Evolutionary conservation across 2,888 invertebrate genomes (phyloP).

Genomic region (Brachypterus glaber): DNA sequence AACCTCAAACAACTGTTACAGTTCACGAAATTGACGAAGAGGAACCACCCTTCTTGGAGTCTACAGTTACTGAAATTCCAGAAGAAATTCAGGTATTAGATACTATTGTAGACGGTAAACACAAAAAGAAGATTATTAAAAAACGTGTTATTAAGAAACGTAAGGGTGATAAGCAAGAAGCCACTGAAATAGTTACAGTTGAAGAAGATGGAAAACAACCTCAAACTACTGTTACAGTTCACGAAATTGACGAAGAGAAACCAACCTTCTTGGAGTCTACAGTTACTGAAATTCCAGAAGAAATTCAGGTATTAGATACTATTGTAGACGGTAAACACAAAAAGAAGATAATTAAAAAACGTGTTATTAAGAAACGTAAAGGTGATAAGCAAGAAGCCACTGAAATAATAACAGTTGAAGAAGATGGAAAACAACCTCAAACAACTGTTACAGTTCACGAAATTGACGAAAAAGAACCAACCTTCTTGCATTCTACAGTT

Average conservation of each 20-base stretch:
- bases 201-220: conserved; percentile 40
- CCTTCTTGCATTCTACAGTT: neutral
- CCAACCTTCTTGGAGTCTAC: neutral
- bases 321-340: conserved; percentile 14
- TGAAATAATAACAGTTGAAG: conserved; percentile 37
- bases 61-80: conserved; percentile 35
- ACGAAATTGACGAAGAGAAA: conserved; percentile 25
- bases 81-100: conserved; percentile 34
- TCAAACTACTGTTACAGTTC: conserved; percentile 30
- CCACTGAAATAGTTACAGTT: conserved; percentile 40
- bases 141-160: conserved; percentile 40
- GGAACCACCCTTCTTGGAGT: conserved; percentile 21
- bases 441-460: conserved; percentile 28
- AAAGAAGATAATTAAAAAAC: conserved; percentile 31
- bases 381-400: conserved; percentile 40
- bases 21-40: conserved; percentile 26
- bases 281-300: conserved; percentile 18
- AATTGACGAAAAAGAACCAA: conserved; percentile 23
- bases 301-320: conserved; percentile 19
- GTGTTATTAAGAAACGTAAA: conserved; percentile 34
- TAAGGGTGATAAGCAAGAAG: conserved; percentile 37
- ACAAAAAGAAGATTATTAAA: conserved; percentile 31
- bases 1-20: conserved; percentile 34
- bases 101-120: conserved; percentile 19
- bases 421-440: conserved; percentile 36